Conservation (phyloP, 2,888 invertebrate genomes). For the Miltochrista miniata region DNA sequence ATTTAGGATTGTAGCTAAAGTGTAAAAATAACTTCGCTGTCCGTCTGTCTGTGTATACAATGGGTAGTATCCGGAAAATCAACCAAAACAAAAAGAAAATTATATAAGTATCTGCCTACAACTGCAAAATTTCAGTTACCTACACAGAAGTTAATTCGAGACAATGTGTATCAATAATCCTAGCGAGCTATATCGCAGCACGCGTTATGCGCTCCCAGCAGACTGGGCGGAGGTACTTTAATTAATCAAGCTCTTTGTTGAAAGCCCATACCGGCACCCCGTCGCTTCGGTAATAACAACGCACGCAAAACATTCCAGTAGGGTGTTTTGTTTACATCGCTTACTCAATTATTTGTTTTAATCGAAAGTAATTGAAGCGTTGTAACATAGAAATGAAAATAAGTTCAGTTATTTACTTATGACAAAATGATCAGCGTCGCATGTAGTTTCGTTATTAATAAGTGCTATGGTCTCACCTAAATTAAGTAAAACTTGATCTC, state of each 20-base stretch:
- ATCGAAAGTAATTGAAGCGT: constrained; percentile 66
- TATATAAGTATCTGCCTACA: not conserved
- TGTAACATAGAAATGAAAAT: constrained; percentile 42
- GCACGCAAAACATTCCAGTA: constrained; percentile 62
- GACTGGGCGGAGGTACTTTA: constrained; percentile 77
- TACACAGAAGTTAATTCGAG: constrained; percentile 48
- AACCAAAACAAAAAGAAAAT: too few species aligned
- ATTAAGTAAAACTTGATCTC: too few species aligned
- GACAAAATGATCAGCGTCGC: constrained; percentile 4
- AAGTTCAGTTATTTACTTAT: constrained; percentile 33
- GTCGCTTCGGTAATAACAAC: constrained; percentile 66
- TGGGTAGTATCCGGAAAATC: too few species aligned
- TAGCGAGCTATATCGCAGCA: constrained; percentile 50
- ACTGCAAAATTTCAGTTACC: not conserved
- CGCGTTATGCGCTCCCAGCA: constrained; percentile 61
- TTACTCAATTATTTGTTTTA: constrained; percentile 64
- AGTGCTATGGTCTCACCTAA: too few species aligned
- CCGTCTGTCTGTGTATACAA: too few species aligned
- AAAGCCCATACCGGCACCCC: constrained; percentile 56
- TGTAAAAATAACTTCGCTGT: too few species aligned
- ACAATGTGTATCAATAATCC: constrained; percentile 64
- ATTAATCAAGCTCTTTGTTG: constrained; percentile 79
- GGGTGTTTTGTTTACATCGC: constrained; percentile 67
- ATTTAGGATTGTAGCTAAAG: too few species aligned
- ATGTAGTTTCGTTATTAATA: too few species aligned